Evolutionary conservation across 2,113 vertebrate species (phyloP), one percentile per base, ranked within the genome.

Genomic region (Onychostruthus taczanowskii): DNA sequence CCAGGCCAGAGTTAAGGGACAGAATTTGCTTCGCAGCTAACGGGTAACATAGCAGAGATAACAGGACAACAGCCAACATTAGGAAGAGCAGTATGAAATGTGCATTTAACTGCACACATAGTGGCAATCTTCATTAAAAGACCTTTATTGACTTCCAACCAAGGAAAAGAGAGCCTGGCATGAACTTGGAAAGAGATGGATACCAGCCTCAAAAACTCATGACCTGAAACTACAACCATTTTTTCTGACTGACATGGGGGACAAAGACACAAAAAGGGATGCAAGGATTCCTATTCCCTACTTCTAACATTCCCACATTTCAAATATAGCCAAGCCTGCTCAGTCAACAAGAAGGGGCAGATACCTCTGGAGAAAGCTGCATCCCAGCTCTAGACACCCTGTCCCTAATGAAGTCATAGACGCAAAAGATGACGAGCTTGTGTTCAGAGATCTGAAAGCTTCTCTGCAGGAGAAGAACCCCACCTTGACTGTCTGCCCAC

Each of bases 371-470:
- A 84, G 63, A 58, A 72, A 69, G 35, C 58, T 76, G 33, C 33
- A 78, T 35, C 63, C 31, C 78, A 90, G 59, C 43, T 66, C 58
- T 16, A 94, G 47, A 95, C 80, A 63, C 24, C 21, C 46, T 6
- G 2, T 59, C 47, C 59, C 59, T 94, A 90, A 83, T 80, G 58
- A 80, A 94, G 46, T 87, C 73, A 92, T 1, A 86, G 67, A 92
- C 12, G 1, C 1, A 0, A 47, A 64, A 83, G 85, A 85, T 63
- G 46, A 95, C 1, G 4, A 92, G 68, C 27, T 55, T 59, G 20
- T 33, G 27, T 35, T 95, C 80, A 95, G 90, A 94, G 94, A 94
- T 69, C 92, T 88, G 33, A 83, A 88, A 90, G 75, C 50, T 76
- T 62, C 58, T 83, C 76, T 20, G 7, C 58, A 82, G 44, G 26